Conservation (phyloP, 2,797 vertebrate genomes). For the Gorsachius magnificus region DNA sequence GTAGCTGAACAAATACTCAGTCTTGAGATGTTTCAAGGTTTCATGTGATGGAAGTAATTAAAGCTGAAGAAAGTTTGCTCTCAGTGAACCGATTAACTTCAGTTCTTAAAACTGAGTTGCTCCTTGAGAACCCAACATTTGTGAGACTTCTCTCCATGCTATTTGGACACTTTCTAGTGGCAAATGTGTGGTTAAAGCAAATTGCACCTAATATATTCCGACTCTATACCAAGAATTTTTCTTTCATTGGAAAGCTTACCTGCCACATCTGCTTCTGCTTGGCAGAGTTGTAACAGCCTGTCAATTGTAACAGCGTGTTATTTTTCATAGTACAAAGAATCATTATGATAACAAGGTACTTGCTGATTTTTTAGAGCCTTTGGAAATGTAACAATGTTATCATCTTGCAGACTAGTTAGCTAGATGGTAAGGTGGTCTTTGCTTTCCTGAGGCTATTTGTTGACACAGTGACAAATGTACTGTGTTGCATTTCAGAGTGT, state of each 20-base stretch:
- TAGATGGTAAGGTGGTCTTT: not conserved
- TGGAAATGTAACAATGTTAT: not conserved
- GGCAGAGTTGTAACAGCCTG: not conserved
- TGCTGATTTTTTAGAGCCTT: not conserved
- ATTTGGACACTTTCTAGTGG: not conserved
- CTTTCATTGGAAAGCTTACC: not conserved
- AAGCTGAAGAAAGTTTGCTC: not conserved
- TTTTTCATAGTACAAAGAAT: not conserved
- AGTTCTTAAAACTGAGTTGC: not conserved
- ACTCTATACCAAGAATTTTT: not conserved
- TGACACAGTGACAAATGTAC: not conserved
- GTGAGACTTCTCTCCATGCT: not conserved
- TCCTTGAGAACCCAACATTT: not conserved
- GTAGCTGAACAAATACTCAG: not conserved
- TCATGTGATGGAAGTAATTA: not conserved
- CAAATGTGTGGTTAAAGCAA: not conserved
- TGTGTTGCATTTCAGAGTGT: not conserved
- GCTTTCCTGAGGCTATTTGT: not conserved
- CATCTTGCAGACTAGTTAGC: not conserved
- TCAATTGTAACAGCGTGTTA: not conserved
- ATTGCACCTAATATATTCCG: not conserved
- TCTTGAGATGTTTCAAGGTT: not conserved
- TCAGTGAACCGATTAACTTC: not conserved
- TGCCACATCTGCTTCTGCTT: not conserved
- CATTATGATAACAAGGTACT: not conserved